These are phyloP conservation scores for Nothobranchius furzeri DNA, from an alignment of 2,113 vertebrate genomes.

Conservation along the genomic window DNA sequence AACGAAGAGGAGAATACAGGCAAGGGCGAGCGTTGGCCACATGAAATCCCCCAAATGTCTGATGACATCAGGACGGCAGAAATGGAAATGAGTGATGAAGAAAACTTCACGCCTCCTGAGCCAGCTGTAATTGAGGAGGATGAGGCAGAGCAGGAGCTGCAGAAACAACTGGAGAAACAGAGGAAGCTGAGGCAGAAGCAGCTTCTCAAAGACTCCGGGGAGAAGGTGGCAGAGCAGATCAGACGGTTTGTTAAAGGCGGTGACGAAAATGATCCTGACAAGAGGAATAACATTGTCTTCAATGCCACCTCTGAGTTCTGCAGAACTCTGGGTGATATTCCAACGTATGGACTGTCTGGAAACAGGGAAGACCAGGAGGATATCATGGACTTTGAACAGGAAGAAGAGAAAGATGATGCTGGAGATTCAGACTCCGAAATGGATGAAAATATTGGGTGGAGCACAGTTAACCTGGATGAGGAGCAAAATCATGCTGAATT, in stretches of 20 bases:
- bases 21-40: neutral
- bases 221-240: conserved; percentile 76
- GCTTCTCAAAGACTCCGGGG: conserved; percentile 83
- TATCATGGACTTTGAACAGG: conserved; percentile 90
- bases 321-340: conserved; percentile 90
- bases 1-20: conserved; percentile 16
- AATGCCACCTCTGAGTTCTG: conserved; percentile 93
- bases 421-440: conserved; percentile 82
- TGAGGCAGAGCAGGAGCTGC: conserved; percentile 86
- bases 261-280: conserved; percentile 79
- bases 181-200: conserved; percentile 84
- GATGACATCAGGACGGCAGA: conserved; percentile 85
- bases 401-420: conserved; percentile 82
- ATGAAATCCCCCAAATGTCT: conserved; percentile 58
- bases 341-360: conserved; percentile 89
- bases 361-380: conserved; percentile 93
- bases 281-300: conserved; percentile 86
- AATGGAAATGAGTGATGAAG: conserved; percentile 90
- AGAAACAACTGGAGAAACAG: conserved; percentile 91
- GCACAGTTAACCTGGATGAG: conserved; percentile 88
- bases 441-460: conserved; percentile 91
- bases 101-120: conserved; percentile 66
- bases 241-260: conserved; percentile 5
- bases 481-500: conserved; percentile 87
- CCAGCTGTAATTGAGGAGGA: conserved; percentile 84